Conservation (phyloP, 2,113 vertebrate species). For the Cyphomyrus discorhynchus region DNA sequence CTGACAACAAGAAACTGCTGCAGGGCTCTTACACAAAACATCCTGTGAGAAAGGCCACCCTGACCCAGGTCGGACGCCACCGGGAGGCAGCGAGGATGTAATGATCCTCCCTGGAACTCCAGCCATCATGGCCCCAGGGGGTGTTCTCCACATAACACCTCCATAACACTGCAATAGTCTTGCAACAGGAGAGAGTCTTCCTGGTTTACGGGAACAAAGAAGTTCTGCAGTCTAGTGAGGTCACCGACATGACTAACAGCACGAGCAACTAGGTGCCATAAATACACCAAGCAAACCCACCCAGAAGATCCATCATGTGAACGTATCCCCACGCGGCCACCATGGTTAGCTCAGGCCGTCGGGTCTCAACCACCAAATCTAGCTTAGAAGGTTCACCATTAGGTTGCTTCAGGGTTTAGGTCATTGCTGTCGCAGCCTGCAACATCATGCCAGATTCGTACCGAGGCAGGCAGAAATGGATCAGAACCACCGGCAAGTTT, state of each 20-base stretch:
- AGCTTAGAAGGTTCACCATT: neutral
- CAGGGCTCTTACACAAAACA: neutral
- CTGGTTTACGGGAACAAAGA: neutral
- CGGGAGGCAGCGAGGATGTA: neutral
- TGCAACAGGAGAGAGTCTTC: neutral
- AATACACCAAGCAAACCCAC: neutral
- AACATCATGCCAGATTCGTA: neutral
- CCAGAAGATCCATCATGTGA: neutral
- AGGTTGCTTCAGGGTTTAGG: neutral
- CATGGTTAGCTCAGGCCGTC: neutral
- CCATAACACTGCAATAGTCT: neutral
- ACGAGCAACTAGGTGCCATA: neutral
- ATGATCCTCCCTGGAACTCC: neutral
- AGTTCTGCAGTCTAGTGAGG: neutral
- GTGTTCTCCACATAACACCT: neutral
- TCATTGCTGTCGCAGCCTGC: neutral
- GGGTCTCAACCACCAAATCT: neutral
- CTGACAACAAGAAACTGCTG: neutral
- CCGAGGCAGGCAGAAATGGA: neutral
- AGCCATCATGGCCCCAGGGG: neutral
- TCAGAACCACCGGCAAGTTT: neutral
- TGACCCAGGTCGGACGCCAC: neutral
- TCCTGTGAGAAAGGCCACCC: neutral
- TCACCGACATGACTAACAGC: neutral
- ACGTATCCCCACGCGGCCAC: neutral